Conservation (phyloP, 2,888 invertebrate genomes). For the Lasioglossum morio region DNA sequence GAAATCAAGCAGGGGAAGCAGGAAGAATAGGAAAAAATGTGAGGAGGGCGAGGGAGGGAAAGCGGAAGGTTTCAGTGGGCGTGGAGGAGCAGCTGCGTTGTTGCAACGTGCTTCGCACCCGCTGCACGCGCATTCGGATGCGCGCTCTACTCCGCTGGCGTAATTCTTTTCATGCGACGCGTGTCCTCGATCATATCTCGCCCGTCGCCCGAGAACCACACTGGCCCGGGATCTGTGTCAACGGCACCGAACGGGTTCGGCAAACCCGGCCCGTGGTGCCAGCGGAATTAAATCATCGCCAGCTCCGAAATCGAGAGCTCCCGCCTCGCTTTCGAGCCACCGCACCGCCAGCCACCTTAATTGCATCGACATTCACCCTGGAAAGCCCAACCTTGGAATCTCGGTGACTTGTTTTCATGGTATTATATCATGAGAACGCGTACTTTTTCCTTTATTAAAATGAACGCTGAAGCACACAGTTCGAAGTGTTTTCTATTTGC, state of each 20-base stretch:
- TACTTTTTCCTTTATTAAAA: too few species aligned
- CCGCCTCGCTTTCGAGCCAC: slow-evolving; percentile 39
- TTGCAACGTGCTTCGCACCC: slow-evolving; percentile 54
- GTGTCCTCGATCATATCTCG: slow-evolving; percentile 75
- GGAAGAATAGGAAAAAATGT: neutral
- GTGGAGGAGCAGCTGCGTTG: slow-evolving; percentile 51
- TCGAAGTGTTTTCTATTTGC: neutral
- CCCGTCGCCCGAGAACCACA: slow-evolving; percentile 54
- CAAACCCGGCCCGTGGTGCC: slow-evolving; percentile 13
- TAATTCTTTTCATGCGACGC: slow-evolving; percentile 77
- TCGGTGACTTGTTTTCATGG: neutral
- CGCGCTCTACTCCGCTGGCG: slow-evolving; percentile 58
- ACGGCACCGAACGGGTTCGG: slow-evolving; percentile 60
- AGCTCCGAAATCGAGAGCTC: slow-evolving; percentile 69
- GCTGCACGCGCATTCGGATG: slow-evolving; percentile 65
- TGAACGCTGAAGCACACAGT: neutral
- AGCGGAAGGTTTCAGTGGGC: slow-evolving; percentile 57
- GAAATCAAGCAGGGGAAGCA: neutral
- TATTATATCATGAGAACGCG: too few species aligned
- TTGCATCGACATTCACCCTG: neutral
- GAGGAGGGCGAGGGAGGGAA: slow-evolving; percentile 17
- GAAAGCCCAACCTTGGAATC: neutral
- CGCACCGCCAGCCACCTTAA: neutral
- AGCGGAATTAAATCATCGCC: slow-evolving; percentile 63
- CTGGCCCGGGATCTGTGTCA: slow-evolving; percentile 72